These are phyloP conservation scores for Furnarius figulus DNA, from an alignment of 2,113 vertebrate genomes.

Conservation along the genomic window DNA sequence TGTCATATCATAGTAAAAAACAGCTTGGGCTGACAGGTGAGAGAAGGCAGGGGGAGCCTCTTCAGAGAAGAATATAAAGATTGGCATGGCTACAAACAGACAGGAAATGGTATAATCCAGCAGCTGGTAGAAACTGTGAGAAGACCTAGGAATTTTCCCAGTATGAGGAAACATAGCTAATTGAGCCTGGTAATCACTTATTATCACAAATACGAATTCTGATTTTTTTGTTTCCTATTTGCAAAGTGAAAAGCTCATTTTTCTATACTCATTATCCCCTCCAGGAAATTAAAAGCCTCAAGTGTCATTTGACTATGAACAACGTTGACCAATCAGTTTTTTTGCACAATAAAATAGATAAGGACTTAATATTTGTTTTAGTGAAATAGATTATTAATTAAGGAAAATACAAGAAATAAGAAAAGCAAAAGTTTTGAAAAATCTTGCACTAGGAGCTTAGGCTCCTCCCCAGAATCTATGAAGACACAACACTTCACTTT, in stretches of 20 bases:
- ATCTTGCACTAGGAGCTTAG: not conserved
- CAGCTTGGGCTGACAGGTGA: not conserved
- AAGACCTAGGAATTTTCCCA: not conserved
- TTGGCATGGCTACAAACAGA: not conserved
- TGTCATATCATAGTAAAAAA: not conserved
- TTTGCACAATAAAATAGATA: not conserved
- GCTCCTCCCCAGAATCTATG: not conserved
- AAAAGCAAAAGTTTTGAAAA: not conserved
- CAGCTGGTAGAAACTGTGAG: not conserved
- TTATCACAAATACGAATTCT: not conserved
- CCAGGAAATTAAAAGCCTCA: not conserved
- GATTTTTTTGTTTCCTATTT: not conserved
- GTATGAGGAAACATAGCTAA: not conserved
- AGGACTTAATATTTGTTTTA: not conserved
- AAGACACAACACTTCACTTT: not conserved
- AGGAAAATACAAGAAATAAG: not conserved
- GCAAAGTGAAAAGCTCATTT: not conserved
- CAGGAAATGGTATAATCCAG: not conserved
- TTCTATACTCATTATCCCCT: not conserved
- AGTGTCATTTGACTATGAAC: not conserved
- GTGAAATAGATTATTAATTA: not conserved
- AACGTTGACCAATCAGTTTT: not conserved
- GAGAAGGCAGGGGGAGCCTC: not conserved
- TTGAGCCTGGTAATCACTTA: not conserved
- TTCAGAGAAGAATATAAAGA: not conserved